Evolutionary conservation across 2,888 invertebrate species (phyloP).

Genomic region (Ganaspis brasiliensis): DNA sequence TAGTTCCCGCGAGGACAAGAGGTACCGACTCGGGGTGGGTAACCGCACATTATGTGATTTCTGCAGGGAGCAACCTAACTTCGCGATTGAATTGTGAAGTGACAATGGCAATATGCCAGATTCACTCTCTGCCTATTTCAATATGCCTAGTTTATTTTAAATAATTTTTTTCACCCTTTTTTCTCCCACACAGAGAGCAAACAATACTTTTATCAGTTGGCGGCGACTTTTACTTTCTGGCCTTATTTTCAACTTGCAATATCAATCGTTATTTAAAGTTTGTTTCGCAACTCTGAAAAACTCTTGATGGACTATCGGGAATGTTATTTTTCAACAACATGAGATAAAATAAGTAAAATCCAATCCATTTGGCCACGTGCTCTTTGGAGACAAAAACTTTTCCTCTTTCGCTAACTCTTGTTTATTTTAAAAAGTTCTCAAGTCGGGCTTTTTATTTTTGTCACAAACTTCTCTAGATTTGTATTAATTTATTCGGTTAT

Average conservation of each 20-base stretch:
- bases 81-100: conserved; percentile 79
- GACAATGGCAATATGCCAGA: conserved; percentile 79
- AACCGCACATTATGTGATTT: conserved; percentile 80
- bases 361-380: conserved; percentile 15
- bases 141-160: conserved; percentile 4
- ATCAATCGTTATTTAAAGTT: neutral
- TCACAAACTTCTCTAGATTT: neutral
- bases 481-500: too few species aligned
- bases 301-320: neutral
- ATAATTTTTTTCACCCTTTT: neutral
- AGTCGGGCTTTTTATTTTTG: neutral
- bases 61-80: conserved; percentile 79
- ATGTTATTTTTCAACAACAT: neutral
- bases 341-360: conserved; percentile 6
- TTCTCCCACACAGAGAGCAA: neutral
- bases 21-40: conserved; percentile 64
- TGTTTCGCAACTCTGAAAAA: neutral
- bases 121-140: conserved; percentile 41
- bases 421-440: conserved; percentile 7
- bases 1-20: conserved; percentile 67
- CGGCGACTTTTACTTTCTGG: too few species aligned
- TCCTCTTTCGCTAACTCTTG: conserved; percentile 3
- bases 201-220: neutral
- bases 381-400: conserved; percentile 18
- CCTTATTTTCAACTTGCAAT: neutral